Evolutionary conservation across 2,797 vertebrate genomes (phyloP).

Genomic region (Mycteria americana): DNA sequence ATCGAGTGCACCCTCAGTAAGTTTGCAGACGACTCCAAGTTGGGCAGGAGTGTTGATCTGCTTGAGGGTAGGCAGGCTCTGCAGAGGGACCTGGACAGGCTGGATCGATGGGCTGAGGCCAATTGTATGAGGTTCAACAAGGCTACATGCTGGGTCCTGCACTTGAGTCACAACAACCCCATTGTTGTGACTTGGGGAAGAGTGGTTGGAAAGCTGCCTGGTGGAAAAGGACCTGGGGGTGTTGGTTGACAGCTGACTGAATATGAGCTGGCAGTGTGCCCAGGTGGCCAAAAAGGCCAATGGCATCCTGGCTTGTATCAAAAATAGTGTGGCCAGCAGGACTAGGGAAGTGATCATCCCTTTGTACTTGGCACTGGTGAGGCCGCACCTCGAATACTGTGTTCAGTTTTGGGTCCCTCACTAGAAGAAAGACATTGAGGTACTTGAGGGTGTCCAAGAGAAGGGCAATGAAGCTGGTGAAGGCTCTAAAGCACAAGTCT

Average conservation of each 20-base stretch:
- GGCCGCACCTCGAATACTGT: neutral
- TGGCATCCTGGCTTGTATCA: neutral
- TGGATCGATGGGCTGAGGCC: neutral
- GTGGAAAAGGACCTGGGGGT: neutral
- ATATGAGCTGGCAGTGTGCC: neutral
- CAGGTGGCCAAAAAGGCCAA: neutral
- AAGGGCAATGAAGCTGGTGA: neutral
- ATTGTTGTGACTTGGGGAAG: neutral
- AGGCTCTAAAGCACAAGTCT: neutral
- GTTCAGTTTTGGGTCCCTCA: neutral
- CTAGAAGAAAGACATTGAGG: neutral
- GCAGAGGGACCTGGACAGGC: neutral
- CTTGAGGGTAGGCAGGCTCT: neutral
- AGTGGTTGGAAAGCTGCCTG: neutral
- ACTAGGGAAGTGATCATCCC: rapidly evolving
- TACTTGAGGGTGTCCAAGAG: neutral
- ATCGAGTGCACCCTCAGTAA: neutral
- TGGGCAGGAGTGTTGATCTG: neutral
- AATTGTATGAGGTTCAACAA: neutral
- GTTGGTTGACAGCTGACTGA: neutral
- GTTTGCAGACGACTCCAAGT: neutral
- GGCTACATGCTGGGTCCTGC: neutral
- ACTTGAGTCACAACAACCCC: neutral
- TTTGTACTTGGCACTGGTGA: neutral
- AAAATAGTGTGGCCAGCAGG: neutral